A percentile compares a stretch with the other conserved stretches of the same genome.
These are phyloP conservation scores for Acromyrmex heyeri DNA, from an alignment of 1,140 invertebrate genomes.

Conservation along the genomic window DNA sequence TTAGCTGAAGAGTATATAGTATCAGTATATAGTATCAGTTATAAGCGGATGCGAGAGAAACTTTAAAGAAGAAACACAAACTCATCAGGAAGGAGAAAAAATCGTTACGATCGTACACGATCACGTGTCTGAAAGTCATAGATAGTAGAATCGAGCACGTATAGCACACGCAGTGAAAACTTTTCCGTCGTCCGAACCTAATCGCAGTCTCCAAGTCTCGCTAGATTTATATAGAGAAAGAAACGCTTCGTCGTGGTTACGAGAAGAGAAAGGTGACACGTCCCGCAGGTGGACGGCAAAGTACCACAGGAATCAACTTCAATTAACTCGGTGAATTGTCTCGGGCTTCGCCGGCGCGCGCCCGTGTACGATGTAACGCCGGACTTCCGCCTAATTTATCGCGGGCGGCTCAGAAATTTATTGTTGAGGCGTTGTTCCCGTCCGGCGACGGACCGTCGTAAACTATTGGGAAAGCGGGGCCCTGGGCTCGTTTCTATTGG, in stretches of 20 bases:
- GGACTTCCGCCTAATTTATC: constrained; percentile 61
- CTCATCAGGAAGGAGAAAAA: neutral
- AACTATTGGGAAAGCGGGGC: constrained; percentile 64
- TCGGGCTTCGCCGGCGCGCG: neutral
- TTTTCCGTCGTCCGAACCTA: constrained; percentile 11
- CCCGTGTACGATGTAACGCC: constrained; percentile 13
- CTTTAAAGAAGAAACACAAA: neutral
- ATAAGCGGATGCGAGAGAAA: neutral
- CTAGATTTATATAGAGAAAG: constrained; percentile 1
- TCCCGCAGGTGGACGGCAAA: constrained; percentile 27
- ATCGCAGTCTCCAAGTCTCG: constrained; percentile 1
- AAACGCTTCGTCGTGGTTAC: neutral
- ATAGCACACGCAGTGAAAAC: neutral
- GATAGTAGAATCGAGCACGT: neutral
- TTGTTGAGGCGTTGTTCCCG: constrained; percentile 58
- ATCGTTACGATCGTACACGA: neutral
- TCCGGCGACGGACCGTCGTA: constrained; percentile 36
- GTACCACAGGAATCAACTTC: constrained; percentile 28
- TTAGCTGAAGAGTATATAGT: neutral
- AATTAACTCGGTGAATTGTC: constrained; percentile 43
- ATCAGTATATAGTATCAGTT: neutral
- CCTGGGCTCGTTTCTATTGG: constrained; percentile 59
- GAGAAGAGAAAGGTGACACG: constrained; percentile 19
- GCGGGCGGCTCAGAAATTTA: constrained; percentile 57
- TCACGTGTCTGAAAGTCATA: neutral